Base-by-base conservation (phyloP, 2,797 vertebrate species). In the Clarias platycephalus region DNA sequence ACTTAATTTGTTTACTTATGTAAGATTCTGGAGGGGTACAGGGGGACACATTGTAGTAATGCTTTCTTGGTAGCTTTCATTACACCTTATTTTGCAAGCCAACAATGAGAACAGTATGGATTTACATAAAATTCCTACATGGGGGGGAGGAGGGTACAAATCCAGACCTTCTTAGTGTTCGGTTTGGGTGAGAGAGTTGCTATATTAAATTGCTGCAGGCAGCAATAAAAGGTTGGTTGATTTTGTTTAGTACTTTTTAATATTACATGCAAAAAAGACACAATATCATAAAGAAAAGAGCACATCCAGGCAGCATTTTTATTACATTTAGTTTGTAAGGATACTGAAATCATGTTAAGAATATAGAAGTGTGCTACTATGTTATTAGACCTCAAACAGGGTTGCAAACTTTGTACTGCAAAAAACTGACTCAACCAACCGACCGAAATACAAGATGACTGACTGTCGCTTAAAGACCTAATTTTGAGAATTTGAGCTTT, bases 181-280 rank as follows among this genome's bases (percentile, higher is more conserved):
- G 89, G 15, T 71, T 76, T 85, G 79, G 67, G 74, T 85, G 78
- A 89, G 83, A 70, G 44, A 83, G 84, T 81, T 86, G 83, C 80
- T 64, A 55, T 83, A 76, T 85, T 87, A 37, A 85, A 89, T 68
- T 87, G 86, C 87, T 82, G 68, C 44, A 78, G 86, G 90, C 84
- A 83, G 81, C 83, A 89, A 86, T 89, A 83, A 85, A 85, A 80
- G 87, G 82, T 72, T 83, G 83, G 85, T 80, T 85, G 87, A 70
- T 89, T 91, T 90, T 89, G 91, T 84, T 71, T 82, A 83, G 62
- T 62, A 28, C 37, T 81, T 88, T 76, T 85, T 80, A 90, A 89
- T 84, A 77, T 58, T 60, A 82, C 37, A 82, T 75, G 55, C 78
- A 62, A 63, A 57, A 75, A 79, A 66, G 22, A 80, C 20, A 55